Percentiles rank a stretch among this genome's conserved stretches.
Evolutionary conservation across 1,140 invertebrate genomes (phyloP).

Genomic region (Nautilus pompilius): DNA sequence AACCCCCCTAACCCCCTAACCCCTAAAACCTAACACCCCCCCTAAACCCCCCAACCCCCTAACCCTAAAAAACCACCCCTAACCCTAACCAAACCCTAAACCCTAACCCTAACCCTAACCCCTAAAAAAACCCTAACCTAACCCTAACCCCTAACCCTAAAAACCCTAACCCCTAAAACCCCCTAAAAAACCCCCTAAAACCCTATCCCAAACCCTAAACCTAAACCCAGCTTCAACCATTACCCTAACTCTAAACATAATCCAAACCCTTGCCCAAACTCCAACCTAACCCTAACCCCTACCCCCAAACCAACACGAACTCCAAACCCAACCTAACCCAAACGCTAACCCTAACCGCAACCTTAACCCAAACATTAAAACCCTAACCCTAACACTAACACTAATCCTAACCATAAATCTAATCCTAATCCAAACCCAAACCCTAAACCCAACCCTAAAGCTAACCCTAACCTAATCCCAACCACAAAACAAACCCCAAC

Average conservation of each 20-base stretch:
- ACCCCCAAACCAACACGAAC: slow-evolving; percentile 23
- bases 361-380: slow-evolving; percentile 29
- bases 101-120: slow-evolving; percentile 16
- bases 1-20: no score
- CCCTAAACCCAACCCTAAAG: slow-evolving; percentile 27
- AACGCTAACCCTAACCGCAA: slow-evolving; percentile 26
- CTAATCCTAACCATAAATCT: slow-evolving; percentile 24
- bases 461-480: slow-evolving; percentile 27
- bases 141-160: slow-evolving; percentile 26
- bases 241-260: slow-evolving; percentile 25
- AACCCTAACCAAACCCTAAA: slow-evolving; percentile 17
- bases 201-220: slow-evolving; percentile 22
- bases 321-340: slow-evolving; percentile 23
- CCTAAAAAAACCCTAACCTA: slow-evolving; percentile 21
- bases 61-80: slow-evolving; percentile 14
- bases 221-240: slow-evolving; percentile 25
- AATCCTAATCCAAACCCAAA: slow-evolving; percentile 20
- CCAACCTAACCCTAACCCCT: slow-evolving; percentile 23
- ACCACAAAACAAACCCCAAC: slow-evolving; percentile 23
- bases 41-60: no score
- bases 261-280: slow-evolving; percentile 20
- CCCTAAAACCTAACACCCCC: slow-evolving; percentile 13
- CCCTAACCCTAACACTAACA: slow-evolving; percentile 30
- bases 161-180: slow-evolving; percentile 23
- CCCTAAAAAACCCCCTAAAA: no score